Base-by-base conservation (phyloP, 2,888 invertebrate species). In the Gastrophysa polygoni region DNA sequence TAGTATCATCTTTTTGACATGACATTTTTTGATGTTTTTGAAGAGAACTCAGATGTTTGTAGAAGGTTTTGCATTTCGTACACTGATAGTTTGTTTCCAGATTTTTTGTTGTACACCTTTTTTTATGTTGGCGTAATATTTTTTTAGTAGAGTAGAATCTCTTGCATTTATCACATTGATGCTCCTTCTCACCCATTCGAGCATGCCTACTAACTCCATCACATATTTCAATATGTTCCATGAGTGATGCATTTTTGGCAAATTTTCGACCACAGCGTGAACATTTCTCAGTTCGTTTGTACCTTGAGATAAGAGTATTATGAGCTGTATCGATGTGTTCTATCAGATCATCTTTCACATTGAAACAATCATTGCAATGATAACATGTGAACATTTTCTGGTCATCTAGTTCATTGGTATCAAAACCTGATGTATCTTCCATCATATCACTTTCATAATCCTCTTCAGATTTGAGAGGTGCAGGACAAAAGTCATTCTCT, bases 111-210 rank as follows among this genome's bases (percentile, higher is more conserved):
- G 11, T 57, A 43, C 72, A 71, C 52, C 46, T 68, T 47, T 68
- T 71, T 47, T 58, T 60, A 51, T 71, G 71, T 5, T 67, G 63
- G 50, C 64, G 69, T 29, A 72, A 61, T 16, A 66, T 68, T 63
- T 71, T 72, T 49, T 68, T 49, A 7, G 70, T 70, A 32, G 69
- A 66, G 28, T 72, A 72, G 43, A 63, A 67, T 46, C 66, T 64
- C 44, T 62, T 55, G 43, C 72, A 72, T 18, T 64, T 66, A 6
- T 50, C 50, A 52, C 72, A 72, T 43, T 66, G 61, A 38, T 63
- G 47, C 17, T 65, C 61, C 20, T 46, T 61, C 55, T 61, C 57
- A 11, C n/a, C 21, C 18, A 63, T 58, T 67, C 61, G 63, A 11
- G 50, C 50, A 48, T 67, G 67, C 8, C 67, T 57, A n/a, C 59